Evolutionary conservation across 2,797 vertebrate genomes (phyloP).

Genomic region (Characodon lateralis): DNA sequence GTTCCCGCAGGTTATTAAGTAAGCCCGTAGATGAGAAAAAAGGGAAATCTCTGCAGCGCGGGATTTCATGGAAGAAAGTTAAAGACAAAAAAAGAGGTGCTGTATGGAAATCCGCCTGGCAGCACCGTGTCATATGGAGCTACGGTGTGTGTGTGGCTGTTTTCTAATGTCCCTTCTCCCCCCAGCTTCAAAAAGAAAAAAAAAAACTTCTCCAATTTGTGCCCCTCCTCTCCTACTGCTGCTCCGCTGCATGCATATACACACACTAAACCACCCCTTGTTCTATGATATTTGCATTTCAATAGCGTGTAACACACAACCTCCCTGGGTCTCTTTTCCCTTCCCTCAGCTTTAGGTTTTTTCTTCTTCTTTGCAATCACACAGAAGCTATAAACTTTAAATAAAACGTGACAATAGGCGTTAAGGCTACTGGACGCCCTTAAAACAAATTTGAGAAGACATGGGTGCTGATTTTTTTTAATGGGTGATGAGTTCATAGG

Average conservation of each 20-base stretch:
- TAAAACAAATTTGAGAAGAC: constrained; percentile 22
- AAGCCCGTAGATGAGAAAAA: neutral
- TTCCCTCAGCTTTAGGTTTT: constrained; percentile 69
- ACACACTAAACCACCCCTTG: constrained; percentile 84
- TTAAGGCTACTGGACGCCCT: constrained; percentile 34
- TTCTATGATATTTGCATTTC: constrained; percentile 89
- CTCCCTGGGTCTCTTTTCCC: constrained; percentile 66
- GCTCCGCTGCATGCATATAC: constrained; percentile 73
- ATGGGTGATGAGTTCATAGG: neutral
- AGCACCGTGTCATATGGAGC: constrained; percentile 71
- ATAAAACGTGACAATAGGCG: constrained; percentile 61
- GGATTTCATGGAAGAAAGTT: constrained; percentile 13
- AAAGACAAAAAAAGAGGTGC: constrained; percentile 12
- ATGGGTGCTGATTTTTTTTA: neutral
- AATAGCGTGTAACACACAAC: constrained; percentile 85
- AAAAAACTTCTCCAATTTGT: constrained; percentile 83
- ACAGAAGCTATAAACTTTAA: constrained; percentile 71
- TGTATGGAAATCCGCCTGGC: constrained; percentile 65
- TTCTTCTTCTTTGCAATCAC: constrained; percentile 65
- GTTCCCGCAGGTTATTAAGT: constrained; percentile 22
- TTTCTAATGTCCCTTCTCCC: constrained; percentile 83
- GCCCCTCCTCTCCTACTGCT: constrained; percentile 77
- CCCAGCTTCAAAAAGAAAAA: constrained; percentile 48
- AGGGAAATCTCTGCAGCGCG: neutral
- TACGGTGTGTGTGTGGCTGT: constrained; percentile 82